These are phyloP conservation scores for Eptatretus burgeri DNA, from an alignment of 2,113 vertebrate species.

Conservation along the genomic window DNA sequence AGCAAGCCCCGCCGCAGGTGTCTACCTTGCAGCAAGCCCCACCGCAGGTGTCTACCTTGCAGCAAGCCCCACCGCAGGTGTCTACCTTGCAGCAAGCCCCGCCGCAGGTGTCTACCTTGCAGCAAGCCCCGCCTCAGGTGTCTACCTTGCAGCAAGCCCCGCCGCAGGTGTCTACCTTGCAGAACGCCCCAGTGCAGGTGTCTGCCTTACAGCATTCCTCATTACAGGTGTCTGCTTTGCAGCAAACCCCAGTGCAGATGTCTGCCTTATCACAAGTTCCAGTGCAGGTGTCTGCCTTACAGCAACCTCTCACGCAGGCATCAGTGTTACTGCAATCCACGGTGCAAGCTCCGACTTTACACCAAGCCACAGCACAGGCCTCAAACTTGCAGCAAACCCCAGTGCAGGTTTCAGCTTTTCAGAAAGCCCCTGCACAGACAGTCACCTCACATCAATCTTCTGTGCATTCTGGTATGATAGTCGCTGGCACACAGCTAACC, in stretches of 20 bases:
- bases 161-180: neutral
- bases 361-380: neutral
- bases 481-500: too few relatives aligned
- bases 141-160: neutral
- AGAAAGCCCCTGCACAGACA: neutral
- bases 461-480: too few relatives aligned
- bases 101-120: neutral
- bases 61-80: too few relatives aligned
- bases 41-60: too few relatives aligned
- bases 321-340: neutral
- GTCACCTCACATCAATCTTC: too few relatives aligned
- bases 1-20: too few relatives aligned
- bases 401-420: neutral
- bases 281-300: neutral
- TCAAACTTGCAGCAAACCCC: neutral
- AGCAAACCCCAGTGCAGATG: neutral
- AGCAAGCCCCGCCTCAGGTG: neutral
- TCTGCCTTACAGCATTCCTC: neutral
- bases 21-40: too few relatives aligned
- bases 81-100: too few relatives aligned
- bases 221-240: neutral
- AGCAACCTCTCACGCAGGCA: neutral
- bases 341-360: neutral
- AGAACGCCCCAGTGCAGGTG: neutral
- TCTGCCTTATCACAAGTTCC: neutral